These are phyloP conservation scores for Neolamprologus cancellatus DNA, from an alignment of 2,113 vertebrate genomes.

Conservation along the genomic window DNA sequence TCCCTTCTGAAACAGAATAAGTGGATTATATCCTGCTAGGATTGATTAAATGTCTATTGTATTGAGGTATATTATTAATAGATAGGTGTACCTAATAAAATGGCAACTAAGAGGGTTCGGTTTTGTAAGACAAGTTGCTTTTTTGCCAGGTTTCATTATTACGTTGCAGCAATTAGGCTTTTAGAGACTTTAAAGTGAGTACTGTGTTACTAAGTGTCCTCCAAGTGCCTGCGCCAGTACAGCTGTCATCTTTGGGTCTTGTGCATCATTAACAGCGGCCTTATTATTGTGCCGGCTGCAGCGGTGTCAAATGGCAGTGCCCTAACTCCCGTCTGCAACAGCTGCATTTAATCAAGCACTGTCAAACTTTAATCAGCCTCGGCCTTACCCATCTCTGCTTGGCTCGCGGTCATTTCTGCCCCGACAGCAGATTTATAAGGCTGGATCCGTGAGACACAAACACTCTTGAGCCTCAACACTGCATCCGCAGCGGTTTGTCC, in stretches of 20 bases:
- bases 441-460: not conserved
- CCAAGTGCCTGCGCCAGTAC: not conserved
- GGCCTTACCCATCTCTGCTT: slow-evolving; percentile 30
- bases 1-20: not conserved
- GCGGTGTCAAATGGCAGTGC: slow-evolving; percentile 23
- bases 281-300: slow-evolving; percentile 11
- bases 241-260: not conserved
- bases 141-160: not conserved
- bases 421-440: slow-evolving; percentile 21
- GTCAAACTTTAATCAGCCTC: slow-evolving; percentile 37
- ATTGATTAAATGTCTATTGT: not conserved
- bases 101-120: not conserved
- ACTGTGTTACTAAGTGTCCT: not conserved
- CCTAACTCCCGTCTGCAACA: slow-evolving; percentile 25
- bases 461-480: not conserved
- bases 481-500: not conserved
- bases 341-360: slow-evolving; percentile 56
- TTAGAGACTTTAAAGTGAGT: not conserved
- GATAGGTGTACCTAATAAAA: not conserved
- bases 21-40: not conserved
- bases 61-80: not conserved
- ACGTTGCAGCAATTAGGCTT: not conserved
- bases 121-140: not conserved
- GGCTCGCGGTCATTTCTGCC: slow-evolving; percentile 4
- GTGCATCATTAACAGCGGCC: slow-evolving; percentile 6